Evolutionary conservation across 2,113 vertebrate species (phyloP).

Genomic region (Mastomys coucha): DNA sequence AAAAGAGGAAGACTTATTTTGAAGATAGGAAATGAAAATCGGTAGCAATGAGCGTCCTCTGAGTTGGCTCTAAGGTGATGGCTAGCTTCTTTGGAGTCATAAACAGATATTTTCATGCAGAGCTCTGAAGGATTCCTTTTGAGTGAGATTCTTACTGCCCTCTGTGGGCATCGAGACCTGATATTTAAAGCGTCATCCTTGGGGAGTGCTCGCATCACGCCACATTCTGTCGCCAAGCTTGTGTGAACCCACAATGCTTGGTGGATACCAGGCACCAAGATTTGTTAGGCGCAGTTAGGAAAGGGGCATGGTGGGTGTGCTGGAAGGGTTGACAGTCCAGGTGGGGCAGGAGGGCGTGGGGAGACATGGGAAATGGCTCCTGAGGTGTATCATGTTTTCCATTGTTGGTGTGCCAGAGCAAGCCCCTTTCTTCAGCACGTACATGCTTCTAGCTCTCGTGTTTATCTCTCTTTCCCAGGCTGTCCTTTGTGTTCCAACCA

Average conservation of each 20-base stretch:
- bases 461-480: slow-evolving; percentile 21
- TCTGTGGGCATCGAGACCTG: neutral
- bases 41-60: neutral
- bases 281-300: neutral
- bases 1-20: slow-evolving; percentile 53
- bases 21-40: slow-evolving; percentile 13
- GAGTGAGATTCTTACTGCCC: neutral
- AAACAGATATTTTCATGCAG: slow-evolving; percentile 18
- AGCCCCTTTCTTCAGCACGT: neutral
- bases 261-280: neutral
- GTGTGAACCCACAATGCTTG: neutral
- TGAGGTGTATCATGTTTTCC: neutral
- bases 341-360: neutral
- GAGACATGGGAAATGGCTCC: neutral
- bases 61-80: slow-evolving; percentile 36
- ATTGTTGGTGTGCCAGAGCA: neutral
- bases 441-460: neutral
- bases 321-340: neutral
- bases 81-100: neutral
- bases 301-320: neutral
- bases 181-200: neutral
- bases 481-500: neutral
- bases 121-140: slow-evolving; percentile 21
- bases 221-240: neutral
- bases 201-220: neutral